A percentile compares a stretch with the other conserved stretches of the same genome.
Conservation (phyloP, 2,797 vertebrate genomes). For the Myiothlypis coronata region DNA sequence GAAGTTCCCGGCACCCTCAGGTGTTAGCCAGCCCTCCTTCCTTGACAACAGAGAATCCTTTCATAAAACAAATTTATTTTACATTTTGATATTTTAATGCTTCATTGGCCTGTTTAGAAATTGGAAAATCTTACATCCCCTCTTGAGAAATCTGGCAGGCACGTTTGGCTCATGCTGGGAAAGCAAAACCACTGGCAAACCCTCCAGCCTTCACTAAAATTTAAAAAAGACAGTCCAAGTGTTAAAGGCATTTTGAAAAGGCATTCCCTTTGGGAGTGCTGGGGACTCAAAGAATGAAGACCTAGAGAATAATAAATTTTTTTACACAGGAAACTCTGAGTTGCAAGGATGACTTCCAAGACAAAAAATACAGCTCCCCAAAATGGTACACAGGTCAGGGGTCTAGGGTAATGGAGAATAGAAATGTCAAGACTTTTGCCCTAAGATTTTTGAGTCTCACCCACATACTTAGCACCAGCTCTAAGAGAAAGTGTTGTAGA, state of each 20-base stretch:
- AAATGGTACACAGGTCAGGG: background rate
- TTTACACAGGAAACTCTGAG: background rate
- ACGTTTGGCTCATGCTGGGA: constrained; percentile 19
- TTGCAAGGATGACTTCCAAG: background rate
- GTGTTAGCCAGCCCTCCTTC: constrained; percentile 53
- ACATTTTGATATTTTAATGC: constrained; percentile 53
- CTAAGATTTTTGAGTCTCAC: background rate
- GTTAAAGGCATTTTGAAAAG: background rate
- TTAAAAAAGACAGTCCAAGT: background rate
- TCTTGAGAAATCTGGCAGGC: constrained; percentile 55
- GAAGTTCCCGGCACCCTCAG: constrained; percentile 21
- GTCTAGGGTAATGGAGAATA: background rate
- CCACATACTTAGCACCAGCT: background rate
- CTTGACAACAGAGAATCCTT: constrained; percentile 70
- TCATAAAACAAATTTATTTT: constrained; percentile 66
- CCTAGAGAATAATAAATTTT: background rate
- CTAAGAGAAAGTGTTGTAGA: background rate
- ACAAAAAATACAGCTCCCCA: background rate
- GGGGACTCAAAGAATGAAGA: background rate
- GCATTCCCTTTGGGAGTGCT: background rate
- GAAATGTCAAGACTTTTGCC: background rate
- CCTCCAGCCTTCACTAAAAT: background rate
- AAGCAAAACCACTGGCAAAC: constrained; percentile 47
- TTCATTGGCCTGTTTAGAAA: constrained; percentile 60
- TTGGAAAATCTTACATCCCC: constrained; percentile 66